These are phyloP conservation scores for Bos taurus DNA, from an alignment of 2,113 vertebrate genomes.

Conservation along the genomic window DNA sequence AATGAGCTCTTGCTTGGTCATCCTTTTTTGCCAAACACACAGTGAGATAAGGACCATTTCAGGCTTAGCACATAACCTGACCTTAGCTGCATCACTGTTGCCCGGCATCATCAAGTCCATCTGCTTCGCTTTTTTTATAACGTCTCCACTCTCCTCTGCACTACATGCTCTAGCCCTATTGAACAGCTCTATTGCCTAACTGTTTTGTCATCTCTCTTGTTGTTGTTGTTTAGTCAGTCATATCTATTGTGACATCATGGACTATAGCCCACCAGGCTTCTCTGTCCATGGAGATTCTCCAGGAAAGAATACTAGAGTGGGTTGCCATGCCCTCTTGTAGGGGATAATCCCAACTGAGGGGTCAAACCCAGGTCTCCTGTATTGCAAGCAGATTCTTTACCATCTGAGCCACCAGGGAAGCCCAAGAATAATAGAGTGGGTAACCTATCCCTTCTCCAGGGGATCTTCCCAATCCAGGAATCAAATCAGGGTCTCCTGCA, in stretches of 20 bases:
- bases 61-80: neutral
- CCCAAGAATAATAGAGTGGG: neutral
- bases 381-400: neutral
- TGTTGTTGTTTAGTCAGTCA: neutral
- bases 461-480: neutral
- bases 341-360: neutral
- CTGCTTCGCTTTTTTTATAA: neutral
- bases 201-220: neutral
- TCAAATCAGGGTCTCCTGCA: neutral
- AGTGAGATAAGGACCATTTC: neutral
- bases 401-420: neutral
- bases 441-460: neutral
- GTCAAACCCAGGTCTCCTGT: neutral
- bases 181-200: rapidly evolving
- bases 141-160: rapidly evolving
- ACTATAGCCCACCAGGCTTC: neutral
- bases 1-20: neutral
- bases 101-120: rapidly evolving
- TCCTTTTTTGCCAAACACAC: neutral
- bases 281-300: neutral
- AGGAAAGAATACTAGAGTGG: neutral
- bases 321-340: neutral
- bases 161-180: rapidly evolving
- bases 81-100: neutral
- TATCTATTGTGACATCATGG: neutral